Evolutionary conservation across 2,113 vertebrate species (phyloP).

Genomic region (Scophthalmus maximus): DNA sequence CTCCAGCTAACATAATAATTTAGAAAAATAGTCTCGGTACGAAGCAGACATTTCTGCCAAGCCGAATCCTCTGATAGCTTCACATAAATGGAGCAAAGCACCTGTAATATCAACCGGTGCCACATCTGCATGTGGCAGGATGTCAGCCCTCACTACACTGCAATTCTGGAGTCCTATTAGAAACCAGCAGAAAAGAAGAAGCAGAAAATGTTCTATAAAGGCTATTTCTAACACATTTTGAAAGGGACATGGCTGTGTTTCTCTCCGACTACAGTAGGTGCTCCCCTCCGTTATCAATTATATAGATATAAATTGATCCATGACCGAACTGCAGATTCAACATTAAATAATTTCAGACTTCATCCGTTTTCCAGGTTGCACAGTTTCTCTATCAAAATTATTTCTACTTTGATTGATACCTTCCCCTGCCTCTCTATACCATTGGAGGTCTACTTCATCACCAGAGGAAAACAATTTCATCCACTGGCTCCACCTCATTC

Average conservation of each 20-base stretch:
- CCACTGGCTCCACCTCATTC: slow-evolving; percentile 79
- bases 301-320: slow-evolving; percentile 48
- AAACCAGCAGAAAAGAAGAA: slow-evolving; percentile 17
- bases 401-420: slow-evolving; percentile 60
- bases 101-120: slow-evolving; percentile 41
- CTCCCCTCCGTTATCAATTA: slow-evolving; percentile 35
- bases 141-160: slow-evolving; percentile 39
- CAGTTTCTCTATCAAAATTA: slow-evolving; percentile 35
- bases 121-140: slow-evolving; percentile 52
- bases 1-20: slow-evolving; percentile 31
- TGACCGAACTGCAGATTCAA: slow-evolving; percentile 7
- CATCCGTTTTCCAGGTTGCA: slow-evolving; percentile 8
- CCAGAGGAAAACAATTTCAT: slow-evolving; percentile 75
- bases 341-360: slow-evolving; percentile 23
- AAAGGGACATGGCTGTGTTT: slow-evolving; percentile 5
- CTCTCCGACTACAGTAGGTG: not conserved
- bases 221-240: slow-evolving; percentile 16
- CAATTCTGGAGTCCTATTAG: slow-evolving; percentile 41
- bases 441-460: slow-evolving; percentile 77
- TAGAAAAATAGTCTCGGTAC: slow-evolving; percentile 1
- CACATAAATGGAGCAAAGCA: slow-evolving; percentile 47
- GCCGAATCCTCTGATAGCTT: slow-evolving; percentile 31
- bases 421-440: slow-evolving; percentile 47
- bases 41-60: slow-evolving; percentile 28
- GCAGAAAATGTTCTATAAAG: not conserved